Evolutionary conservation across 2,113 vertebrate species (phyloP), one percentile per base, ranked within the genome.

Genomic region (Clarias gariepinus): DNA sequence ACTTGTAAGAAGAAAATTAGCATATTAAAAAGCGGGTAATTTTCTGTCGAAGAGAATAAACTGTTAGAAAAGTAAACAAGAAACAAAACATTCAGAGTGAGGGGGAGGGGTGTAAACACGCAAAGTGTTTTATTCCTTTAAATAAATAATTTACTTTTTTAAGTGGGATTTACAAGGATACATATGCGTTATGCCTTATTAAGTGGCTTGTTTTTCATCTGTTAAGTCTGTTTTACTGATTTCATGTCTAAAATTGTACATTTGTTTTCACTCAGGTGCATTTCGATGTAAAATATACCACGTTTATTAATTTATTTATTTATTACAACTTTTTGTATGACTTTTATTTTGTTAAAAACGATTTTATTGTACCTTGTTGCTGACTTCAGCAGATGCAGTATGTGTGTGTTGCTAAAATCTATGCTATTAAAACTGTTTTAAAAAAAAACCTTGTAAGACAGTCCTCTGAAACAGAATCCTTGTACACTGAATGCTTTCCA

Each of bases 321-420:
- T 78, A 4, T 33, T 64, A 11, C 9, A 58, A 18, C 18, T n/a
- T n/a, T 25, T 8, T 36, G 3, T 21, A 55, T 30, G 69, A 87
- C 82, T 85, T 78, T 89, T 89, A 89, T 85, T 61, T 87, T 89
- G 78, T 82, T 82, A 80, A 83, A 41, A 81, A 60, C 23, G 8
- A 23, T n/a, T 5, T 79, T 57, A 1, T 47, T 19, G 23, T 57
- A 33, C 23, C 21, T 84, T 12, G 88, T 76, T 84, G 85, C 76
- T 66, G 82, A 77, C 85, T 89, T 84, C 85, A 64, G 16, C 57
- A 47, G 47, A 47, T 61, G 18, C 3, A 30, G 53, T 5, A 4
- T 63, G 58, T 6, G 36, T 47, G 10, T 25, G 41, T 18, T 52
- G 81, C 5, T 66, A 21, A 64, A 58, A 36, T 36, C 28, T 13